Percentiles rank a stretch among this genome's conserved stretches.
These are phyloP conservation scores for Luscinia luscinia DNA, from an alignment of 2,797 vertebrate species.

Conservation along the genomic window DNA sequence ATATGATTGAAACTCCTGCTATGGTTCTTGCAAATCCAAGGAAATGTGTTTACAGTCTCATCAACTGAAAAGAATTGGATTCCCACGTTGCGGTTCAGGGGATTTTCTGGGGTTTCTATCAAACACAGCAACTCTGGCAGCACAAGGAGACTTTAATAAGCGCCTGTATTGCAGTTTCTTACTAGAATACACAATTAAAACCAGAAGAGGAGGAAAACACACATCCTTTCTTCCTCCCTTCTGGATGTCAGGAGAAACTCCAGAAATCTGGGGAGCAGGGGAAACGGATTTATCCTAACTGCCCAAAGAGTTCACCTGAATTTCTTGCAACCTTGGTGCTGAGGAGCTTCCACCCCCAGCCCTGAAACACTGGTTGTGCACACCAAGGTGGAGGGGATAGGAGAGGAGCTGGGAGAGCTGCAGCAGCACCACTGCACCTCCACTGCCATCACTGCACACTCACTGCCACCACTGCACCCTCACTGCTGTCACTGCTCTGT, in stretches of 20 bases:
- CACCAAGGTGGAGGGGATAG: neutral
- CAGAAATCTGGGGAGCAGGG: neutral
- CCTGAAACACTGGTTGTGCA: neutral
- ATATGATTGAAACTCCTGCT: constrained; percentile 62
- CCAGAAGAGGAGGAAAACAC: neutral
- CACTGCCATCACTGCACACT: neutral
- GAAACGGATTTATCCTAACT: neutral
- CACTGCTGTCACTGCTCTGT: too few relatives aligned
- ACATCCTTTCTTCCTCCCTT: neutral
- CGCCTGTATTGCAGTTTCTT: neutral
- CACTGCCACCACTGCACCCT: neutral
- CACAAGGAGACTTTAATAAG: constrained; percentile 46
- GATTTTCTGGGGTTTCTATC: constrained; percentile 71
- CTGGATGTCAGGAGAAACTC: neutral
- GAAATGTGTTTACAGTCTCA: constrained; percentile 76
- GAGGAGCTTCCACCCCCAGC: neutral
- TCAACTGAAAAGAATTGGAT: constrained; percentile 74
- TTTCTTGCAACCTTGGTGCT: neutral
- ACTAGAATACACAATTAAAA: constrained; percentile 68
- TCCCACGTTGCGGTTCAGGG: constrained; percentile 60
- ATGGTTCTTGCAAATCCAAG: constrained; percentile 69
- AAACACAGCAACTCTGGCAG: constrained; percentile 17
- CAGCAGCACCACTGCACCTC: neutral
- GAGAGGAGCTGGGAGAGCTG: neutral
- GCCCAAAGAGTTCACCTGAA: neutral